These are phyloP conservation scores for Pedicia rivosa DNA, from an alignment of 2,888 invertebrate species.

Conservation along the genomic window DNA sequence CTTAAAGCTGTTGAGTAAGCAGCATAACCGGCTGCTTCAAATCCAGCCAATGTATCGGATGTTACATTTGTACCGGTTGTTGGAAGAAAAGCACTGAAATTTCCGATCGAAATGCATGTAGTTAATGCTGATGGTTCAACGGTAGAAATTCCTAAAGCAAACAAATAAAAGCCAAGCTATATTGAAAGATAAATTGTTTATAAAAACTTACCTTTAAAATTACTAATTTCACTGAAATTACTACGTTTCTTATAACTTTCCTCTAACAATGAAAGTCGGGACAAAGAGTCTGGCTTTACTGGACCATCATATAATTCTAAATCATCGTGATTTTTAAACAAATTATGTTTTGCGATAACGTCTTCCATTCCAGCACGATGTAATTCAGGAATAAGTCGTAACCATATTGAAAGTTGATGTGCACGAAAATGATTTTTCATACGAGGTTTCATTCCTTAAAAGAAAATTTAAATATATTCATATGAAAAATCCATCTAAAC, in stretches of 20 bases:
- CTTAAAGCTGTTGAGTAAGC: constrained; percentile 85
- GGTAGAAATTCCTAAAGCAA: constrained; percentile 29
- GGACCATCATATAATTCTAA: constrained; percentile 78
- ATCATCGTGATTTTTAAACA: constrained; percentile 79
- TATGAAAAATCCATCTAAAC: too few relatives aligned
- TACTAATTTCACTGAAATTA: constrained; percentile 20
- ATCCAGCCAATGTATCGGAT: constrained; percentile 58
- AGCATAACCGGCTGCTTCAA: constrained; percentile 67
- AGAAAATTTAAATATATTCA: too few relatives aligned
- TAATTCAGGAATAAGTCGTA: constrained; percentile 81
- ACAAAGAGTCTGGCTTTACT: constrained; percentile 70
- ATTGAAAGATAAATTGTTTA: too few relatives aligned
- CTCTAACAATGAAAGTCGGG: constrained; percentile 31
- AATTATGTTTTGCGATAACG: constrained; percentile 71
- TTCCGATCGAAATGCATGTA: constrained; percentile 35
- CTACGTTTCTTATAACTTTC: constrained; percentile 42
- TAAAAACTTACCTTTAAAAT: constrained; percentile 11
- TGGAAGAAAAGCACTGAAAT: constrained; percentile 33
- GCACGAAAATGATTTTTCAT: constrained; percentile 89
- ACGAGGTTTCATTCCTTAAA: constrained; percentile 83
- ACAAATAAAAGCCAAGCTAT: too few relatives aligned
- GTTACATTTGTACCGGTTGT: constrained; percentile 45
- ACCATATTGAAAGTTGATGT: constrained; percentile 89
- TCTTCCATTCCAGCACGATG: constrained; percentile 81
- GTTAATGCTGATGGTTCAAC: constrained; percentile 33